These are phyloP conservation scores for Polymixis lichenea DNA, from an alignment of 2,888 invertebrate genomes.

Conservation along the genomic window DNA sequence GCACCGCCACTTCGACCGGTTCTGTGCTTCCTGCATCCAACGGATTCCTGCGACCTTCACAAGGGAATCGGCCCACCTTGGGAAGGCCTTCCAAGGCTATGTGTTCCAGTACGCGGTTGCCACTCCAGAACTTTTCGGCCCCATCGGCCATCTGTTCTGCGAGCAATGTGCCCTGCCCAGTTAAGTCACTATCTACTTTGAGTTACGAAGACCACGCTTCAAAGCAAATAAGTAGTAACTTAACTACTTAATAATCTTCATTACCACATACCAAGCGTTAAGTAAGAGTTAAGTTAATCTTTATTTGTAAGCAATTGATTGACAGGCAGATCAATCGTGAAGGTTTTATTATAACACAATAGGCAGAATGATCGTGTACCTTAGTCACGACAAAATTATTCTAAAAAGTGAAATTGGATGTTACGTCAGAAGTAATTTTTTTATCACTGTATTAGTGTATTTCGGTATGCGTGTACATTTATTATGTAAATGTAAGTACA, in stretches of 20 bases:
- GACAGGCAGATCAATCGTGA: conserved; percentile 19
- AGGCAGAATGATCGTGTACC: conserved; percentile 44
- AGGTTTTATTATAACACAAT: conserved; percentile 28
- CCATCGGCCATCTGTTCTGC: too few species aligned
- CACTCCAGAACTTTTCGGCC: too few species aligned
- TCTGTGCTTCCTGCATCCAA: too few species aligned
- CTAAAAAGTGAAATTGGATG: conserved; percentile 67
- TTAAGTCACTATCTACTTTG: too few species aligned
- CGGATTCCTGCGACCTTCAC: too few species aligned
- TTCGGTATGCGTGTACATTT: conserved; percentile 19
- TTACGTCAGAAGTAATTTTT: conserved; percentile 48
- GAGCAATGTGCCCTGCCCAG: too few species aligned
- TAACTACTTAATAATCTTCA: conserved; percentile 3
- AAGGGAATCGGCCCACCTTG: too few species aligned
- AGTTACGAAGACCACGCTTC: not conserved
- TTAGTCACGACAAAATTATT: conserved; percentile 60
- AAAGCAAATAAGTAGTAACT: too few species aligned
- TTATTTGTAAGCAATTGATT: conserved; percentile 27
- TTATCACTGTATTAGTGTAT: conserved; percentile 28
- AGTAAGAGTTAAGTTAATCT: conserved; percentile 32
- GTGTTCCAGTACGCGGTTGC: too few species aligned
- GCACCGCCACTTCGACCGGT: too few species aligned
- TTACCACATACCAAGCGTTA: conserved; percentile 1
- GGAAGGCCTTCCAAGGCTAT: too few species aligned
- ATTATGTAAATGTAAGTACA: conserved; percentile 47